These are phyloP conservation scores for Nixonia krombeini DNA, from an alignment of 1,140 invertebrate species.

Conservation along the genomic window DNA sequence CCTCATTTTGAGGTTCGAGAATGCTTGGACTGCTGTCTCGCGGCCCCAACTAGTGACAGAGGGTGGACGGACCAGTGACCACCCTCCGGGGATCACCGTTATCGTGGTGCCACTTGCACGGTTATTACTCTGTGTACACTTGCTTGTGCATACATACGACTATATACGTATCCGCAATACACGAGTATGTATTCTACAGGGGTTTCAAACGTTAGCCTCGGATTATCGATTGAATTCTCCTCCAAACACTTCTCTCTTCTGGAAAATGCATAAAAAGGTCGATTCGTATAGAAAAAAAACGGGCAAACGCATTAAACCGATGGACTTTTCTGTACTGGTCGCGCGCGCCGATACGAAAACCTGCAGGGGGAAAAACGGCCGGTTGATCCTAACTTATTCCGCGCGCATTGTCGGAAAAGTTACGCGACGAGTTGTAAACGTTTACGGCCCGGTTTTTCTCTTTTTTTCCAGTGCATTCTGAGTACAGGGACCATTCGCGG, in stretches of 20 bases:
- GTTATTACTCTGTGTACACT: constrained; percentile 16
- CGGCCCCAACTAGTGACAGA: constrained; percentile 9
- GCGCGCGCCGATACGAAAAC: too few relatives aligned
- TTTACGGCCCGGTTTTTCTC: too few relatives aligned
- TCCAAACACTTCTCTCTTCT: constrained; percentile 7
- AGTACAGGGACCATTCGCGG: too few relatives aligned
- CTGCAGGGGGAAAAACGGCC: too few relatives aligned
- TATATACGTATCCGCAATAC: constrained; percentile 9
- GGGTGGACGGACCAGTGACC: constrained; percentile 13
- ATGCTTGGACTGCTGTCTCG: constrained; percentile 8
- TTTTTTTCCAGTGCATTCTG: too few relatives aligned
- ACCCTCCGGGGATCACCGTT: constrained; percentile 14
- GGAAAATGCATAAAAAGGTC: constrained; percentile 3
- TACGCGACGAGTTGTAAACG: too few relatives aligned
- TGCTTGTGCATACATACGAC: constrained; percentile 6
- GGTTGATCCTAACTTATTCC: too few relatives aligned
- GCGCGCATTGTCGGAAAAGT: too few relatives aligned
- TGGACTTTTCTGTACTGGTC: too few relatives aligned
- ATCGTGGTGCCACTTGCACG: constrained; percentile 12
- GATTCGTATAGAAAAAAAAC: too few relatives aligned
- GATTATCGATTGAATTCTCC: constrained; percentile 13
- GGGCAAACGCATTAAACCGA: too few relatives aligned
- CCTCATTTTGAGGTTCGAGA: constrained; percentile 11
- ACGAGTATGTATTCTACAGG: constrained; percentile 5
- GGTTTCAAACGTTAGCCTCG: constrained; percentile 9